A percentile compares a stretch with the other conserved stretches of the same genome.
phyloP scores from a whole-genome alignment of 2,888 invertebrate species.

The Drosophila acutilabella region DNA sequence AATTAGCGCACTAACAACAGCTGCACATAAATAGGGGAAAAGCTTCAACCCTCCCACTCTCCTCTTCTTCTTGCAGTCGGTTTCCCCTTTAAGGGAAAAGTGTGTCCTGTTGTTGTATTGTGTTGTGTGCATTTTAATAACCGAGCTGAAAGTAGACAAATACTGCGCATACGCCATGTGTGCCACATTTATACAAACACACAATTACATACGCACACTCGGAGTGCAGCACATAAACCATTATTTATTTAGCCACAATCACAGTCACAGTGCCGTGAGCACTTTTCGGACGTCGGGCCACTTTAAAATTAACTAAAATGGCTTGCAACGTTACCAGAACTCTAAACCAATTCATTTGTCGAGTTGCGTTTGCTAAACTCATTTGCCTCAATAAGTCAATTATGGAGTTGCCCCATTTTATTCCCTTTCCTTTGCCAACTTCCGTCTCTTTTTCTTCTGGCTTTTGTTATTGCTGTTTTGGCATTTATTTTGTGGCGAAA shows the following conservation, averaged over 20 bases:
- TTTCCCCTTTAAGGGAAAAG: not conserved
- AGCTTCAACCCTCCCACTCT: not conserved
- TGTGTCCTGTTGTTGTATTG: constrained; percentile 27
- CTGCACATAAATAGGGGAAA: constrained; percentile 50
- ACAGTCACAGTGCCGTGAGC: constrained; percentile 31
- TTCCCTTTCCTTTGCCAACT: not conserved
- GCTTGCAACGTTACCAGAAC: constrained; percentile 36
- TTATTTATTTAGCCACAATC: constrained; percentile 72
- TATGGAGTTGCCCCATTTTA: constrained; percentile 41
- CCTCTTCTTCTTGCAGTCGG: not conserved
- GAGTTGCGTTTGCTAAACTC: constrained; percentile 55
- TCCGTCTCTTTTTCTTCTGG: not conserved
- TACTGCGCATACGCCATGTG: constrained; percentile 72
- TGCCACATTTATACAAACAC: constrained; percentile 28
- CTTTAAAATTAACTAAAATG: constrained; percentile 73
- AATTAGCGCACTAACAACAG: constrained; percentile 80
- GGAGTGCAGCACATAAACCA: constrained; percentile 52
- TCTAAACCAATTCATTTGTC: constrained; percentile 63
- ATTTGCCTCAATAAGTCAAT: constrained; percentile 74
- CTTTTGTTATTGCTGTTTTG: constrained; percentile 11
- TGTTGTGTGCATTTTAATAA: constrained; percentile 68
- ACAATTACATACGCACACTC: constrained; percentile 12
- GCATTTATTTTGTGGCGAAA: constrained; percentile 27
- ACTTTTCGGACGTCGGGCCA: constrained; percentile 41
- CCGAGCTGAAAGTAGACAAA: constrained; percentile 64